Conservation (phyloP, 2,113 vertebrate species). For the Podilymbus podiceps region DNA sequence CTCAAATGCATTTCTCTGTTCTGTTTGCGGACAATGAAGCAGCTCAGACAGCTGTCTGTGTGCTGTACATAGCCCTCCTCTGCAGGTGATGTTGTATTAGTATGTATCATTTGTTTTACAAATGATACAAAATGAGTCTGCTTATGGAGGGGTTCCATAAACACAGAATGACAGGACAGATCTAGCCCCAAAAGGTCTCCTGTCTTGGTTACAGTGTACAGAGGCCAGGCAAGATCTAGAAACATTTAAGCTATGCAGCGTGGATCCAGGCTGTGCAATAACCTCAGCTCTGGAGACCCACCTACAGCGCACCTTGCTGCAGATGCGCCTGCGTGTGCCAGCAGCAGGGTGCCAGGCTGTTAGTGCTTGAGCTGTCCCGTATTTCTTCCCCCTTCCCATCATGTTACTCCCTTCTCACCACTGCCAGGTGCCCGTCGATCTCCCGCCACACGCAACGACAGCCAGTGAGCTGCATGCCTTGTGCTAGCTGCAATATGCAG, state of each 20-base stretch:
- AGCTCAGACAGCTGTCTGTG: not conserved
- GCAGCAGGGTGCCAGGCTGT: not conserved
- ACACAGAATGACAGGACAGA: not conserved
- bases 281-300: not conserved
- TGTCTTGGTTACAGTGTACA: not conserved
- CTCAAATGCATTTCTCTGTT: not conserved
- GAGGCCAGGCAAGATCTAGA: not conserved
- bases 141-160: not conserved
- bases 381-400: not conserved
- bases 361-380: not conserved
- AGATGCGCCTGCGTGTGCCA: not conserved
- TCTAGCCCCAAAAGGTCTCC: not conserved
- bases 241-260: fast-evolving
- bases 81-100: not conserved
- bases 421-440: fast-evolving
- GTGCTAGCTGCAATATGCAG: not conserved
- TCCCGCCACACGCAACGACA: fast-evolving
- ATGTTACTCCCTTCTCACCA: not conserved
- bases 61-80: not conserved
- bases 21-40: not conserved
- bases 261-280: no score
- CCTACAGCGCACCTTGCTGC: not conserved
- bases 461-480: not conserved
- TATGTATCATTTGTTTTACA: not conserved
- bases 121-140: no score